A percentile compares a stretch with the other conserved stretches of the same genome.
phyloP scores from a whole-genome alignment of 2,113 vertebrate genomes.

The Tylochromis polylepis region DNA sequence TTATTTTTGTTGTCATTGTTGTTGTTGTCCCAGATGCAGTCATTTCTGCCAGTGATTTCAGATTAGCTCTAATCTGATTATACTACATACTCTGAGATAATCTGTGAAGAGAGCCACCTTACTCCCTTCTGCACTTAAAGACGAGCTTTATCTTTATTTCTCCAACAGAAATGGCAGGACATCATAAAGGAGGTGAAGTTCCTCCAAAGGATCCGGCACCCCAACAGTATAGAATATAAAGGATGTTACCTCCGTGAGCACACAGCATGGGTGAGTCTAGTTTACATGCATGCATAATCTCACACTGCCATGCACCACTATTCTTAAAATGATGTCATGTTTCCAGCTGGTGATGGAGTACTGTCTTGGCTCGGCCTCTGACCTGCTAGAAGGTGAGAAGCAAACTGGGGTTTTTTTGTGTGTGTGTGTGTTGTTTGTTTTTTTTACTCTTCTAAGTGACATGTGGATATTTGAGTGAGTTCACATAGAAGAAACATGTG shows the following conservation, averaged over 20 bases:
- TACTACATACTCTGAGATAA: too few species aligned
- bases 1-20: not conserved
- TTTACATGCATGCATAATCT: not conserved
- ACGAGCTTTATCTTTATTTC: not conserved
- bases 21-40: not conserved
- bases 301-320: not conserved
- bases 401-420: not conserved
- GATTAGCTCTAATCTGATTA: conserved; percentile 51
- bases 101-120: conserved; percentile 9
- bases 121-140: not conserved
- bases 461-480: not conserved
- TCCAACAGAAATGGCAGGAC: conserved; percentile 96
- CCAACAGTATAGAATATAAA: conserved; percentile 99
- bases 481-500: not conserved
- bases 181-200: conserved; percentile 99
- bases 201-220: conserved; percentile 95
- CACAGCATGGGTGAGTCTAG: conserved; percentile 92
- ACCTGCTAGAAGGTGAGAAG: conserved; percentile 85
- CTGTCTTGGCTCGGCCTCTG: conserved; percentile 89
- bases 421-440: too few species aligned
- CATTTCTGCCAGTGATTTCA: conserved; percentile 14
- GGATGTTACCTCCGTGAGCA: conserved; percentile 98
- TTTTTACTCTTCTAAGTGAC: not conserved
- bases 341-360: conserved; percentile 91
- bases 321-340: not conserved